Conservation (phyloP, 1,140 invertebrate genomes). For the Araneus ventricosus region DNA sequence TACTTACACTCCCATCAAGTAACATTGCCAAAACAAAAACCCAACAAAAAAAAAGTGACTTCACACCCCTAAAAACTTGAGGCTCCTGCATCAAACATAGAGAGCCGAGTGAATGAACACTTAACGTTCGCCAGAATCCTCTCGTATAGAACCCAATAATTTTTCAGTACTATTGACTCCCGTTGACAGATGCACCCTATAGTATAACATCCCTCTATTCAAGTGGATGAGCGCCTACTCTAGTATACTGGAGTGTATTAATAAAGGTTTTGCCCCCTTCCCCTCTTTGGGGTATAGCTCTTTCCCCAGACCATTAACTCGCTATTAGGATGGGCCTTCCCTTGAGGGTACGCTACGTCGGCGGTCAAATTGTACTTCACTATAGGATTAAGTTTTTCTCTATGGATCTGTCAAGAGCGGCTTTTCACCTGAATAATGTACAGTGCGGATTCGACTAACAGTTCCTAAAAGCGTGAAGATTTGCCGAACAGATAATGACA, state of each 20-base stretch:
- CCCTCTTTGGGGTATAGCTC: slow-evolving; percentile 68
- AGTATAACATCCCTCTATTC: slow-evolving; percentile 53
- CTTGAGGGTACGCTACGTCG: slow-evolving; percentile 17
- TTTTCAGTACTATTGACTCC: slow-evolving; percentile 72
- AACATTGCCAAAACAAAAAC: neutral
- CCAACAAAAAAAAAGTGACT: slow-evolving; percentile 23
- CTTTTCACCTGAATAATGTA: slow-evolving; percentile 71
- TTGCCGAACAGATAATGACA: slow-evolving; percentile 60
- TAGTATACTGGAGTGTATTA: slow-evolving; percentile 66
- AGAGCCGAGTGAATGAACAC: slow-evolving; percentile 53
- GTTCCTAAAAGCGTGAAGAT: slow-evolving; percentile 71
- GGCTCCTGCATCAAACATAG: slow-evolving; percentile 33
- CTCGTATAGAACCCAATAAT: slow-evolving; percentile 41
- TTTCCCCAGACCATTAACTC: slow-evolving; percentile 72
- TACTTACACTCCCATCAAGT: neutral
- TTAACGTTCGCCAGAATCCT: slow-evolving; percentile 49
- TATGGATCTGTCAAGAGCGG: slow-evolving; percentile 56
- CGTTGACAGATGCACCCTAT: slow-evolving; percentile 74
- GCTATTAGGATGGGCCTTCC: slow-evolving; percentile 63
- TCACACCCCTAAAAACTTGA: slow-evolving; percentile 52
- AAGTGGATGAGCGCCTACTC: slow-evolving; percentile 27
- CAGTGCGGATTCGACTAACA: slow-evolving; percentile 43
- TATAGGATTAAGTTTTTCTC: slow-evolving; percentile 73
- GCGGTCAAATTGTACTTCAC: slow-evolving; percentile 73
- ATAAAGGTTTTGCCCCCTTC: slow-evolving; percentile 61